Percentiles rank a stretch among this genome's conserved stretches.
Evolutionary conservation across 1,140 invertebrate genomes (phyloP).

Genomic region (Onthophagus taurus): DNA sequence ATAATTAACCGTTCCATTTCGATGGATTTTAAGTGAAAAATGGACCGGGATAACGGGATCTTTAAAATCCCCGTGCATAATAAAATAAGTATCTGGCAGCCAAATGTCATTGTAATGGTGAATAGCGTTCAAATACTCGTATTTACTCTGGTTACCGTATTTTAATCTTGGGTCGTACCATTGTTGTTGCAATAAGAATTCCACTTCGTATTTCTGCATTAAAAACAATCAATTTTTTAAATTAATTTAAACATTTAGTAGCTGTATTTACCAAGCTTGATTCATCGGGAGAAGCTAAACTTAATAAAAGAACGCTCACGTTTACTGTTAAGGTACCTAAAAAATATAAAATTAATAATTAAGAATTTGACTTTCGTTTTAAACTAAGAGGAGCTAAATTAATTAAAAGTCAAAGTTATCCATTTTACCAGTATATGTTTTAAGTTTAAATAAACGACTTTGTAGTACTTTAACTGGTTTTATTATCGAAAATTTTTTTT

Average conservation of each 20-base stretch:
- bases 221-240: neutral
- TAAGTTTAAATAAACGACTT: no score
- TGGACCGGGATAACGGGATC: slow-evolving; percentile 83
- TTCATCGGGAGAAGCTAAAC: slow-evolving; percentile 88
- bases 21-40: slow-evolving; percentile 80
- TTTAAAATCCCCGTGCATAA: slow-evolving; percentile 92
- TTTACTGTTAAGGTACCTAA: slow-evolving; percentile 82
- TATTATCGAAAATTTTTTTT: no score
- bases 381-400: no score
- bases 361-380: neutral
- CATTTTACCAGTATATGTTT: no score
- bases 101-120: slow-evolving; percentile 83
- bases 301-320: slow-evolving; percentile 84
- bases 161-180: slow-evolving; percentile 81
- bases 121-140: slow-evolving; percentile 80
- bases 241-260: neutral
- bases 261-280: slow-evolving; percentile 75
- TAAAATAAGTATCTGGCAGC: slow-evolving; percentile 90
- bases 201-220: slow-evolving; percentile 86
- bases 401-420: no score
- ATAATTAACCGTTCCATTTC: slow-evolving; percentile 87
- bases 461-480: no score
- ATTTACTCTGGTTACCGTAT: slow-evolving; percentile 75
- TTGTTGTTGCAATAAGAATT: slow-evolving; percentile 82
- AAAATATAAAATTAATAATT: slow-evolving; percentile 34